Percentiles rank a stretch among this genome's conserved stretches.
Evolutionary conservation across 2,797 vertebrate genomes (phyloP).

Genomic region (Acanthis flammea): DNA sequence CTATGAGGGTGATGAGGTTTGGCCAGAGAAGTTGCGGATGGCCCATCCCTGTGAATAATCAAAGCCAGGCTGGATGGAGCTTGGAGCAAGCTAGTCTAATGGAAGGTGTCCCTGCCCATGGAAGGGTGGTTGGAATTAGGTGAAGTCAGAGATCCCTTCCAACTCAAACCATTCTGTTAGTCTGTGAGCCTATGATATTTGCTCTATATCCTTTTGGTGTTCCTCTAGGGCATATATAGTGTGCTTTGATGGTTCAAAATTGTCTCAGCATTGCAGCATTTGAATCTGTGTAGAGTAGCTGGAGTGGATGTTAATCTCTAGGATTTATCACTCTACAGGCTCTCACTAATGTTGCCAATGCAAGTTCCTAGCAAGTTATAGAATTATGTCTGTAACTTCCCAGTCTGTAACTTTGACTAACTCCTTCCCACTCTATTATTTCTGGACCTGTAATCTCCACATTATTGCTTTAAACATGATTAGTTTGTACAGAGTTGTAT

Average conservation of each 20-base stretch:
- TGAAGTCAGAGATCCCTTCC: neutral
- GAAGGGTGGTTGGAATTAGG: neutral
- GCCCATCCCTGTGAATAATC: neutral
- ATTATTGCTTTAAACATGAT: neutral
- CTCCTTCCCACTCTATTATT: neutral
- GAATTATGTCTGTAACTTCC: neutral
- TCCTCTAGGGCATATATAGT: no score
- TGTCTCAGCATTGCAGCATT: accelerated
- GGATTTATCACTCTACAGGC: neutral
- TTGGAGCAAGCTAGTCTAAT: neutral
- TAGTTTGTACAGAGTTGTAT: neutral
- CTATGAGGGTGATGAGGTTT: neutral
- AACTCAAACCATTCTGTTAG: no score
- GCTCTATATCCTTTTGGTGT: neutral
- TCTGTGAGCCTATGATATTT: neutral
- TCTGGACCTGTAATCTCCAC: neutral
- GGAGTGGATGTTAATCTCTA: accelerated
- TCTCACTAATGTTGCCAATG: accelerated
- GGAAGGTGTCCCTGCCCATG: neutral
- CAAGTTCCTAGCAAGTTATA: neutral
- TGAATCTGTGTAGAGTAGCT: neutral
- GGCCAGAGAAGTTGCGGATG: neutral
- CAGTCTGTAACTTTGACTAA: neutral
- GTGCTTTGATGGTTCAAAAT: neutral
- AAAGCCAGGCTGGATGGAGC: no score